Percentiles rank a stretch among this genome's conserved stretches.
phyloP scores from a whole-genome alignment of 53 echinoderm and acorn worm genomes.

The Paelopatides confundens region DNA sequence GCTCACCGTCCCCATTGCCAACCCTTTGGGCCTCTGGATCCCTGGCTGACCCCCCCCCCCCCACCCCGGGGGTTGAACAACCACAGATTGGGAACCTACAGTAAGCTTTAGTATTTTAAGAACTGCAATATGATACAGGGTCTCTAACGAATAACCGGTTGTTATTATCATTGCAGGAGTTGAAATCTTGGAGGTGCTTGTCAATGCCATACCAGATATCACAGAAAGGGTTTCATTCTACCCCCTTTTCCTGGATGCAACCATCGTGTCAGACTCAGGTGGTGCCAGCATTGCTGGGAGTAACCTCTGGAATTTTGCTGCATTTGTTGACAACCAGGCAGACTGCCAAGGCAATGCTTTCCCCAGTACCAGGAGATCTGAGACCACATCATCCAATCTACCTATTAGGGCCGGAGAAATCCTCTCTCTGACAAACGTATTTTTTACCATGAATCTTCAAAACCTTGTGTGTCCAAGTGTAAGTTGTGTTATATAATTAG shows the following conservation, averaged over 20 bases:
- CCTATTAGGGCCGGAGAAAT: background rate
- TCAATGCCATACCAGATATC: background rate
- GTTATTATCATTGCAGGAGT: background rate
- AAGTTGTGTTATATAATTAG: no score
- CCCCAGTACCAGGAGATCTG: background rate
- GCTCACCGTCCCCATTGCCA: no score
- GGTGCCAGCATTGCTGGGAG: conserved; percentile 20
- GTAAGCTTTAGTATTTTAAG: background rate
- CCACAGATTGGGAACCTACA: no score
- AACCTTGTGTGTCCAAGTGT: conserved; percentile 22
- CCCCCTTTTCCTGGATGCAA: background rate
- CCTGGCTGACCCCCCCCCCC: no score
- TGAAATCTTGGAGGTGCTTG: background rate
- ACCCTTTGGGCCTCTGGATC: no score
- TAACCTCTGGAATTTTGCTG: conserved; percentile 6
- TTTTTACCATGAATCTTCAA: background rate
- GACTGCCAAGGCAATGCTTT: conserved; percentile 8
- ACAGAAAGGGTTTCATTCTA: background rate
- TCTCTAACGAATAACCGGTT: background rate
- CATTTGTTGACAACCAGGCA: conserved; percentile 1
- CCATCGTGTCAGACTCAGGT: background rate
- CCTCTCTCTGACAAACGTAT: background rate
- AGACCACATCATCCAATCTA: background rate
- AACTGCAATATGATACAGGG: no score
- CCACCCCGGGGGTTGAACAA: no score